Evolutionary conservation across 2,888 invertebrate genomes (phyloP).

Genomic region (Amphipyra tragopoginis): DNA sequence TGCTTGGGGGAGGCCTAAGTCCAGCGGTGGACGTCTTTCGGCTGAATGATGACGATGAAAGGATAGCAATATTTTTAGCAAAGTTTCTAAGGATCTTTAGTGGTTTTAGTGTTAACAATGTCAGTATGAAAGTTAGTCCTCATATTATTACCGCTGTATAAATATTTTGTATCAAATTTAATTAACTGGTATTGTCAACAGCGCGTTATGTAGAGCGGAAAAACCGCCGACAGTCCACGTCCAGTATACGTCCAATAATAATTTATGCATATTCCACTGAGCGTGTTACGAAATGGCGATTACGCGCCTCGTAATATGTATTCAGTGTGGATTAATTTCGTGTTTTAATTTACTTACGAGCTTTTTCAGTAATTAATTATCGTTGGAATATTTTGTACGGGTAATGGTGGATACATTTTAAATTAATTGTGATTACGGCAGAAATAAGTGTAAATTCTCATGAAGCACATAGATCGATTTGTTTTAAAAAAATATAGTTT

Average conservation of each 20-base stretch:
- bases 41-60: too few relatives aligned
- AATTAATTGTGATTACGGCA: too few relatives aligned
- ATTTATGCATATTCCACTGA: conserved; percentile 53
- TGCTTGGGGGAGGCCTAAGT: too few relatives aligned
- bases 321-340: conserved; percentile 36
- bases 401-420: too few relatives aligned
- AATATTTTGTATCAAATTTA: conserved; percentile 36
- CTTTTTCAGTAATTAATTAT: conserved; percentile 18
- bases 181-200: conserved; percentile 32
- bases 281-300: conserved; percentile 24
- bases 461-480: too few relatives aligned
- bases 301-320: conserved; percentile 29
- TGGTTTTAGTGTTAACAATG: too few relatives aligned
- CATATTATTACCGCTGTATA: conserved; percentile 6
- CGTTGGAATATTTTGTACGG: too few relatives aligned
- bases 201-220: conserved; percentile 25
- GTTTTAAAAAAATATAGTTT: too few relatives aligned
- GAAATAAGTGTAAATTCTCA: too few relatives aligned
- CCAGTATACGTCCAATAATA: conserved; percentile 34
- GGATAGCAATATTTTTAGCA: too few relatives aligned
- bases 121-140: not conserved
- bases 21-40: too few relatives aligned
- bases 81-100: too few relatives aligned
- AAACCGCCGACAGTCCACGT: conserved; percentile 43
- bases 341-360: conserved; percentile 38